Evolutionary conservation across 92 coral and sea anemone species (phyloP).

Genomic region (Siderastrea radians): DNA sequence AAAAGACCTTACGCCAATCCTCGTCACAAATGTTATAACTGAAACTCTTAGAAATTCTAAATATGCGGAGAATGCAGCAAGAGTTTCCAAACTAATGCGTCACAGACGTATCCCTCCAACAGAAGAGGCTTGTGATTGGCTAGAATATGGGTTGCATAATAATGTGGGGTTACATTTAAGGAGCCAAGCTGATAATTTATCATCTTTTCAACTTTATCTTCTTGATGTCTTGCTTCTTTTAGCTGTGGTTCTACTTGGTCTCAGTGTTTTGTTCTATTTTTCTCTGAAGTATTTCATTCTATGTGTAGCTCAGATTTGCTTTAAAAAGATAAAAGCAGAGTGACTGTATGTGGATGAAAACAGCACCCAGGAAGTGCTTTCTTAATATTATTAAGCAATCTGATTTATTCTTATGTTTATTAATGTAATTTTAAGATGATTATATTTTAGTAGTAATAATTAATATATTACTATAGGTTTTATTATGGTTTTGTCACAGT

Average conservation of each 20-base stretch:
- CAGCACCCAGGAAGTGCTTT: no score
- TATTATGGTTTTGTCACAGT: not conserved
- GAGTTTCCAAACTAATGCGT: conserved; percentile 59
- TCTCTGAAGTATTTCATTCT: conserved; percentile 20
- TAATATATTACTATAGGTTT: no score
- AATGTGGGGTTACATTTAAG: conserved; percentile 84
- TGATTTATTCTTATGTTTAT: no score
- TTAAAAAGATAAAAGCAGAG: conserved; percentile 13
- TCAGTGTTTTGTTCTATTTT: conserved; percentile 11
- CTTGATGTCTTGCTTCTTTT: conserved; percentile 75
- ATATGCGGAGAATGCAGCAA: conserved; percentile 60
- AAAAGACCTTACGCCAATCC: conserved; percentile 45
- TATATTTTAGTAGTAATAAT: no score
- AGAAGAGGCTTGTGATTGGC: conserved; percentile 89
- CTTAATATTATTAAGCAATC: no score
- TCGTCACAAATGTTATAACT: conserved; percentile 48
- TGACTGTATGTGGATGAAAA: not conserved
- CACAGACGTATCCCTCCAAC: conserved; percentile 75
- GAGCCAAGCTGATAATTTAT: conserved; percentile 78
- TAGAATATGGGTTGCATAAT: conserved; percentile 78
- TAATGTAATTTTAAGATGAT: no score
- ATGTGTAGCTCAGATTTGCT: not conserved
- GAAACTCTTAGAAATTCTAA: conserved; percentile 55
- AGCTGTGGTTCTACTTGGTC: conserved; percentile 27
- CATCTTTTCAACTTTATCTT: conserved; percentile 68